These are phyloP conservation scores for Actinostola sp. DNA, from an alignment of 92 coral and sea anemone species.

Conservation along the genomic window DNA sequence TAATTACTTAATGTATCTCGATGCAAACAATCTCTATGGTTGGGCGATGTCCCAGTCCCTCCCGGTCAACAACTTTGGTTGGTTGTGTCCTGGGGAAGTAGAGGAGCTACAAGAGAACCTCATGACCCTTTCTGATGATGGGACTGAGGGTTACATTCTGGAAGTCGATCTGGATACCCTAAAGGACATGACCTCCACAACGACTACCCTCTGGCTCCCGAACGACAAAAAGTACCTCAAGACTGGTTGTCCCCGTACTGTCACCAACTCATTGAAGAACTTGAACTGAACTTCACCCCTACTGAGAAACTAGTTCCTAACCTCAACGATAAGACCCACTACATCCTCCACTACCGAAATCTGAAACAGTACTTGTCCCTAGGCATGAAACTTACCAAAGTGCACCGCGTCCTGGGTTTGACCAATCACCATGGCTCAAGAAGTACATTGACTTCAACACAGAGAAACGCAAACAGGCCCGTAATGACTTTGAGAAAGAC, in stretches of 20 bases:
- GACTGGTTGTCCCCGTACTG: slow-evolving; percentile 50
- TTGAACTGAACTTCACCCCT: background rate
- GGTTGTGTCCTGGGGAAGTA: slow-evolving; percentile 28
- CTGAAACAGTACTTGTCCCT: slow-evolving; percentile 3
- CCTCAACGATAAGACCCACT: background rate
- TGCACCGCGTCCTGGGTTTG: slow-evolving; percentile 19
- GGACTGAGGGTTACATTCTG: slow-evolving; percentile 48
- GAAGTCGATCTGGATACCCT: slow-evolving; percentile 41
- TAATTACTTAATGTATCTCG: slow-evolving; percentile 20
- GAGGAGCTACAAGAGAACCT: slow-evolving; percentile 12
- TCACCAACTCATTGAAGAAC: slow-evolving; percentile 14
- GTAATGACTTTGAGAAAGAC: background rate
- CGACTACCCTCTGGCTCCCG: slow-evolving; percentile 59
- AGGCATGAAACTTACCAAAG: background rate
- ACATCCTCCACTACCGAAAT: slow-evolving; percentile 6
- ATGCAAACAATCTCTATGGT: slow-evolving; percentile 47
- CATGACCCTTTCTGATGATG: slow-evolving; percentile 21
- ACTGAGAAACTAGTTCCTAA: slow-evolving; percentile 10
- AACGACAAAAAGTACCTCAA: slow-evolving; percentile 32
- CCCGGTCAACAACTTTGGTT: slow-evolving; percentile 31
- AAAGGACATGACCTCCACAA: slow-evolving; percentile 32
- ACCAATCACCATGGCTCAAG: slow-evolving; percentile 32
- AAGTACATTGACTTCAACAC: slow-evolving; percentile 35
- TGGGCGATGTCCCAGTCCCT: slow-evolving; percentile 48
- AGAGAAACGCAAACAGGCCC: slow-evolving; percentile 39